Base-by-base conservation (phyloP, 2,888 invertebrate species). In the Tetheella fluctuosa region DNA sequence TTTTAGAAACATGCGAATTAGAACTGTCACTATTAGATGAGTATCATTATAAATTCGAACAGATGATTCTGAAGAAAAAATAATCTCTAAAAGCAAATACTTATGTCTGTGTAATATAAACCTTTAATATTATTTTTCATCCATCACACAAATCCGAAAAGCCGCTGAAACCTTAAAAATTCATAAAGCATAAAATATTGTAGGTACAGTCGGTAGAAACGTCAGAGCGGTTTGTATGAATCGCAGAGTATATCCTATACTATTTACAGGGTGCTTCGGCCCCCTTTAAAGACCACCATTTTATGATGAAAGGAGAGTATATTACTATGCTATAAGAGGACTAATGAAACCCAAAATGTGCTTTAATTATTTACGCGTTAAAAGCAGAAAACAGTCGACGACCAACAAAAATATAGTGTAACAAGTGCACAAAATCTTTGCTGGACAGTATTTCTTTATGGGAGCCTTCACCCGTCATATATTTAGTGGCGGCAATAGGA, bases 71-170 rank as follows among this genome's bases (percentile, higher is more conserved):
- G 39, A 39, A n/a, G n/a, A 39, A n/a, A 15, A 10, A n/a, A 15
- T 1, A 4, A 39, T n/a, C n/a, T 39, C 39, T n/a, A n/a, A n/a
- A 39, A 39, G 7, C n/a, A n/a, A 37, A n/a, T 39, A 39, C 39
- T n/a, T 39, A n/a, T 10, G 17, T 10, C 20, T 48, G 20, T 48
- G 48, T 48, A 17, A 30, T 7, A 28, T 8, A 54, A 54, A 54
- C 28, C 28, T 25, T 54, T 54, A 54, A 54, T 28, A 54, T 54
- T 17, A 54, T 54, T 28, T n/a, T 54, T 54, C 28, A 28, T 28
- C 54, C 54, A 15, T 28, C 25, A 10, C 25, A 30, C 17, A 54
- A 54, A 54, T 54, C 54, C 54, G 54, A 8, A 30, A 28, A 17
- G 28, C 28, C 17, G 30, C 12, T 12, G 54, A 54, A 54, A 28